Evolutionary conservation across 64 coral and sea anemone genomes (phyloP), one percentile per base, ranked within the genome.

Genomic region (Montipora sp.): DNA sequence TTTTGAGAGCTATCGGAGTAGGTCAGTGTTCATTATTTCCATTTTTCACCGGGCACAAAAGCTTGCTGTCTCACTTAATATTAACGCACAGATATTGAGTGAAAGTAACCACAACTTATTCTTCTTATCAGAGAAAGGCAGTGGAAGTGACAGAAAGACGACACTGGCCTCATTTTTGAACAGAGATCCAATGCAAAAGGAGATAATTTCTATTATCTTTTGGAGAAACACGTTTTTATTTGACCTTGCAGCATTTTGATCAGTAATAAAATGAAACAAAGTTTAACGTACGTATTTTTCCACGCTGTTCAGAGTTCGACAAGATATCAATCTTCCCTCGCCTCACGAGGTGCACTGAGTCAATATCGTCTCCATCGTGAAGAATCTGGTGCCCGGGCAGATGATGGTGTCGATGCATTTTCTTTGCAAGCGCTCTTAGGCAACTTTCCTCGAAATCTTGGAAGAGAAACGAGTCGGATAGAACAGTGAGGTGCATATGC

Each of bases 401-500:
- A 47, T 99, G 98, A 79, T 99, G 94, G 5, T 96, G 95, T 4
- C 92, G 79, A 85, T 87, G 84, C 98, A 99, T 99, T 51, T 90
- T 92, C 92, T 93, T 96, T 45, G 98, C 88, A 36, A 99, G 87
- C 15, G 89, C 83, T 80, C 94, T 90, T 14, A 91, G 75, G 15
- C 92, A 96, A 70, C 92, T 83, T 19, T 89, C 83, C 18, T 94
- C 94, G 9, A 90, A 75, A 19, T 47, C 61, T 15, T 75, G 71
- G 51, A 99, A 99, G 3, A 99, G 71, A 90, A 96, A 96, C 5
- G 94, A 99, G 47, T 99, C 36, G 0, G 95, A 96, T 13, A 99
- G 83, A 19, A 99, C 98, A 27, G 91, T 99, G 11, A 99, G 89
- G 82, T 99, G 98, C 79, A 93, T 92, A 53, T 99, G 95, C 14